Percentiles rank a stretch among this genome's conserved stretches.
Evolutionary conservation across 1,140 invertebrate species (phyloP).

Genomic region (Dinothrombium tinctorium): DNA sequence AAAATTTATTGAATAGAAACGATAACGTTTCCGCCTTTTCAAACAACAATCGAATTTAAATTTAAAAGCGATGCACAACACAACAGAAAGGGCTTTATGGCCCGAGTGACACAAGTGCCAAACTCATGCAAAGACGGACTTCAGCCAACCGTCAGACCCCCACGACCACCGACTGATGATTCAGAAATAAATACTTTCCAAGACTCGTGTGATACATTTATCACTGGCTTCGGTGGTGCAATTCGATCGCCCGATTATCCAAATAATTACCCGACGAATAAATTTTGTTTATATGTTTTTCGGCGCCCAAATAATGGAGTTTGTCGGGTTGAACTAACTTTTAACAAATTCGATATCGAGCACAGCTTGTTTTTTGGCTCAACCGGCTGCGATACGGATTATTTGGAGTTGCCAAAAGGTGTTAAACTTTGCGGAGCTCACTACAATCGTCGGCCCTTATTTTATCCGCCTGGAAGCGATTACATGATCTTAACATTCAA

Average conservation of each 20-base stretch:
- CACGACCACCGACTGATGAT: not conserved
- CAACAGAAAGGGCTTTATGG: constrained; percentile 4
- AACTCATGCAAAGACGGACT: constrained; percentile 4
- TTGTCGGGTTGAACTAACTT: constrained; percentile 8
- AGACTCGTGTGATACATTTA: not conserved
- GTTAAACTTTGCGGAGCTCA: constrained; percentile 10
- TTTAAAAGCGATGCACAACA: not conserved
- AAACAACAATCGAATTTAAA: not conserved
- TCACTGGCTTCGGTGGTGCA: not conserved
- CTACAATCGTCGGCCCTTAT: constrained; percentile 8
- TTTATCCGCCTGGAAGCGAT: constrained; percentile 7
- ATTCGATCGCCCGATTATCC: not conserved
- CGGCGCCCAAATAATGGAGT: constrained; percentile 2
- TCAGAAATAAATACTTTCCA: not conserved
- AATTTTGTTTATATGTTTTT: not conserved
- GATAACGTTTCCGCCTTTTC: not conserved
- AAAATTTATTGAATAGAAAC: not conserved
- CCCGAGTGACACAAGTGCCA: not conserved
- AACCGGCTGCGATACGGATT: constrained; percentile 11
- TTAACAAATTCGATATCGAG: constrained; percentile 5
- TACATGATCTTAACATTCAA: constrained; percentile 13
- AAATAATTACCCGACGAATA: not conserved
- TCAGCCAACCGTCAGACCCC: not conserved
- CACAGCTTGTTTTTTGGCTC: not conserved
- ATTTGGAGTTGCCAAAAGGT: constrained; percentile 14